phyloP scores from a whole-genome alignment of 92 coral and sea anemone species.

The Micromussa lordhowensis region DNA sequence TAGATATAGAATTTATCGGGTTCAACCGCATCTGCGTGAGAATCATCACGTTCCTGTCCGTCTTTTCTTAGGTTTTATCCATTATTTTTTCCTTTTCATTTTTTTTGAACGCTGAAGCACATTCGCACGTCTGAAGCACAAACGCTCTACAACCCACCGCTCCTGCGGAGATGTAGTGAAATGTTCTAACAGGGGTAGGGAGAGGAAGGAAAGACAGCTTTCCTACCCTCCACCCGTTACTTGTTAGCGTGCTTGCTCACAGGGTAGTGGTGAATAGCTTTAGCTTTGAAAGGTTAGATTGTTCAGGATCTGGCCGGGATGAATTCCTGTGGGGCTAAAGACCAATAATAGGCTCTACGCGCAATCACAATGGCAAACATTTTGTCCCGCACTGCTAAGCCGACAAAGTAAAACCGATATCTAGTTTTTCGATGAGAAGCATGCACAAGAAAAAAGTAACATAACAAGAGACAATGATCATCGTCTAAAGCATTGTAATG shows the following conservation, averaged over 20 bases:
- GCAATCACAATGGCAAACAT: neutral
- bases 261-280: too few relatives aligned
- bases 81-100: too few relatives aligned
- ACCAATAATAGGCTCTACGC: neutral
- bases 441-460: neutral
- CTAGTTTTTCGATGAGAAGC: neutral
- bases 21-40: neutral
- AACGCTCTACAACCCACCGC: too few relatives aligned
- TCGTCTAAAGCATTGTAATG: neutral
- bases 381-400: neutral
- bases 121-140: too few relatives aligned
- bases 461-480: too few relatives aligned
- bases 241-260: too few relatives aligned
- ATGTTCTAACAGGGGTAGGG: too few relatives aligned
- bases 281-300: too few relatives aligned
- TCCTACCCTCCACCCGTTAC: too few relatives aligned
- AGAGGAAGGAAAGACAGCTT: too few relatives aligned
- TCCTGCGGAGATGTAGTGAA: too few relatives aligned
- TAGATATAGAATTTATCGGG: neutral
- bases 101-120: neutral
- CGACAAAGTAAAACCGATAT: neutral
- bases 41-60: neutral
- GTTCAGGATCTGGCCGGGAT: too few relatives aligned
- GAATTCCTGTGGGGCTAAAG: neutral
- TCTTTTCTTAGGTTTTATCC: neutral